phyloP scores from a whole-genome alignment of 2,888 invertebrate genomes.

The Leptodirus hochenwartii region DNA sequence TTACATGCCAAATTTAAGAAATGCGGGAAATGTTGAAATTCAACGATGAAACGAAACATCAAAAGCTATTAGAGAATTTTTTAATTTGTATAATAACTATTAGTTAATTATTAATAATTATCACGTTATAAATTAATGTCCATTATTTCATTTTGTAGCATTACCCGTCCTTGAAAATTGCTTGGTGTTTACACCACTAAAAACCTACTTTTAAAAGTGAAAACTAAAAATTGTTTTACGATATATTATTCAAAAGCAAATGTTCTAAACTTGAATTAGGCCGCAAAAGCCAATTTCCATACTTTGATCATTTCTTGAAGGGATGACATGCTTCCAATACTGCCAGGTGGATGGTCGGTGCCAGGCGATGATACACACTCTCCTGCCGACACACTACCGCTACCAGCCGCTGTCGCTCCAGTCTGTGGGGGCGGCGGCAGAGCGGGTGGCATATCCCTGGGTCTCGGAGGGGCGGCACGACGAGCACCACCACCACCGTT shows the following conservation, averaged over 20 bases:
- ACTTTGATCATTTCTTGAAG: slow-evolving; percentile 55
- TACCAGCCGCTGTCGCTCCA: slow-evolving; percentile 4
- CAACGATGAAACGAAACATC: no score
- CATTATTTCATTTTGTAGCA: no score
- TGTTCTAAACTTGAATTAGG: background rate
- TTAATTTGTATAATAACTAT: no score
- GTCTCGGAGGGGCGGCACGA: slow-evolving; percentile 37
- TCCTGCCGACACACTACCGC: slow-evolving; percentile 15
- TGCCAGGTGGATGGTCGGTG: slow-evolving; percentile 41
- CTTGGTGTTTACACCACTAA: no score
- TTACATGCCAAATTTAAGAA: no score
- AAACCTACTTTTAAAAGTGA: no score
- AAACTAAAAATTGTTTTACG: slow-evolving; percentile 3
- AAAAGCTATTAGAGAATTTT: no score
- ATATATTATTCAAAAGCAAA: no score
- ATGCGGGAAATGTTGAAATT: no score
- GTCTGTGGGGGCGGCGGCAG: slow-evolving; percentile 34
- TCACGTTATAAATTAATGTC: no score
- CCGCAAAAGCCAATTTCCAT: slow-evolving; percentile 11
- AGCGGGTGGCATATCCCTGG: slow-evolving; percentile 38
- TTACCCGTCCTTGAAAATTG: no score
- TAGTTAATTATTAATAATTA: no score
- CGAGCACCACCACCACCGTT: slow-evolving; percentile 23
- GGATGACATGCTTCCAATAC: slow-evolving; percentile 60
- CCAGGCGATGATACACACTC: slow-evolving; percentile 27